Percentiles rank a stretch among this genome's conserved stretches.
phyloP scores from a whole-genome alignment of 2,888 invertebrate species.

The Synergus umbraculus region DNA sequence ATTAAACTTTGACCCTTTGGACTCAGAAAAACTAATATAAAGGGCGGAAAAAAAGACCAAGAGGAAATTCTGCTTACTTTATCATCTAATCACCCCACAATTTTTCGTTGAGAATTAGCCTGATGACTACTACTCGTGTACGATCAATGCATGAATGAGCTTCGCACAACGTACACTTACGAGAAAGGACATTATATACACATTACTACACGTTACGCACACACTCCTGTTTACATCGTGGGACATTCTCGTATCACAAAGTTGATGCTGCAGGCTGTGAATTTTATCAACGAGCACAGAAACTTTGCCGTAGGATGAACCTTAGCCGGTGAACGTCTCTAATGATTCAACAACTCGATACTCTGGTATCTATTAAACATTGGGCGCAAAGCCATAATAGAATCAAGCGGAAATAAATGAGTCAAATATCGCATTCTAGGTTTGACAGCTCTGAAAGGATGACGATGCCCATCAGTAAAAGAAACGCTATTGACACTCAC shows the following conservation, averaged over 20 bases:
- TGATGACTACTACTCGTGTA: slow-evolving; percentile 52
- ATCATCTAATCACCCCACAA: background rate
- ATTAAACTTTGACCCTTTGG: background rate
- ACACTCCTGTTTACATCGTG: slow-evolving; percentile 41
- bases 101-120: slow-evolving; percentile 28
- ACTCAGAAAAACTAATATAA: background rate
- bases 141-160: slow-evolving; percentile 76
- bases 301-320: background rate
- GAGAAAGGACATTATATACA: slow-evolving; percentile 28
- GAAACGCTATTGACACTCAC: slow-evolving; percentile 78
- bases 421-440: slow-evolving; percentile 33
- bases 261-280: slow-evolving; percentile 17
- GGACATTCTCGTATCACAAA: slow-evolving; percentile 27
- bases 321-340: background rate
- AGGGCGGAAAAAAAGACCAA: background rate
- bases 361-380: background rate
- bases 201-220: slow-evolving; percentile 40
- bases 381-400: background rate
- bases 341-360: background rate
- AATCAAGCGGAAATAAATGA: slow-evolving; percentile 41
- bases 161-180: slow-evolving; percentile 58
- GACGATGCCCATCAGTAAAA: slow-evolving; percentile 51
- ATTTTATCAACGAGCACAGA: slow-evolving; percentile 22
- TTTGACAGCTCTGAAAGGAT: slow-evolving; percentile 61
- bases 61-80: background rate